Evolutionary conservation across 2,797 vertebrate species (phyloP).

Genomic region (Lycodopsis pacificus): DNA sequence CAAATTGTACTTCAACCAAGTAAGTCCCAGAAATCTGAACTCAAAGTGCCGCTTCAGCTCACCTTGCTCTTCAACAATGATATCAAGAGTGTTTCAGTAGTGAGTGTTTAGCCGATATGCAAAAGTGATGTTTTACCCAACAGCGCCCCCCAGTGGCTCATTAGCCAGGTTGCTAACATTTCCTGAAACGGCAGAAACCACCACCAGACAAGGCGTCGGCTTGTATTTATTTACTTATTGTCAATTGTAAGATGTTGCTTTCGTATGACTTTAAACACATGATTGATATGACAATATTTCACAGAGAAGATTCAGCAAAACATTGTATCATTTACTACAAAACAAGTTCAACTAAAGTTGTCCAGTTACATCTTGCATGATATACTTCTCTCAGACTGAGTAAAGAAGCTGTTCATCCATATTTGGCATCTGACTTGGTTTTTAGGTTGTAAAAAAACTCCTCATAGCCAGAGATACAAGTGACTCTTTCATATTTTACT

Average conservation of each 20-base stretch:
- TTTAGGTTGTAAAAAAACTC: background rate
- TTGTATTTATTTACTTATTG: background rate
- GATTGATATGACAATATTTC: background rate
- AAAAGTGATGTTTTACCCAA: constrained; percentile 29
- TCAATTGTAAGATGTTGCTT: background rate
- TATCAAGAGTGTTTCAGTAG: background rate
- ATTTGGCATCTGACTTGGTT: background rate
- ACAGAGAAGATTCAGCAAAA: background rate
- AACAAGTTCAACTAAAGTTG: background rate
- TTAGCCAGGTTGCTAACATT: fast-evolving
- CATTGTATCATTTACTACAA: background rate
- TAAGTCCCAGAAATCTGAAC: background rate
- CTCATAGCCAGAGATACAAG: background rate
- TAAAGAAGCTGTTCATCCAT: background rate
- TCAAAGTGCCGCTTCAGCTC: background rate
- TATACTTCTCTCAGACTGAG: background rate
- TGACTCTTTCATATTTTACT: background rate
- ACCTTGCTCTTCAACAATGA: background rate
- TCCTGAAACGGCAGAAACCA: background rate
- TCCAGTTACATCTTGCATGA: background rate
- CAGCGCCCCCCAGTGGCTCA: constrained; percentile 50
- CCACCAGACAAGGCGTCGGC: background rate
- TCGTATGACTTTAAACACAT: background rate
- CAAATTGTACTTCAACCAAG: background rate
- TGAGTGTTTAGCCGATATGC: fast-evolving